Evolutionary conservation across 2,113 vertebrate species (phyloP), one percentile per base, ranked within the genome.

Genomic region (Grantiella picta): DNA sequence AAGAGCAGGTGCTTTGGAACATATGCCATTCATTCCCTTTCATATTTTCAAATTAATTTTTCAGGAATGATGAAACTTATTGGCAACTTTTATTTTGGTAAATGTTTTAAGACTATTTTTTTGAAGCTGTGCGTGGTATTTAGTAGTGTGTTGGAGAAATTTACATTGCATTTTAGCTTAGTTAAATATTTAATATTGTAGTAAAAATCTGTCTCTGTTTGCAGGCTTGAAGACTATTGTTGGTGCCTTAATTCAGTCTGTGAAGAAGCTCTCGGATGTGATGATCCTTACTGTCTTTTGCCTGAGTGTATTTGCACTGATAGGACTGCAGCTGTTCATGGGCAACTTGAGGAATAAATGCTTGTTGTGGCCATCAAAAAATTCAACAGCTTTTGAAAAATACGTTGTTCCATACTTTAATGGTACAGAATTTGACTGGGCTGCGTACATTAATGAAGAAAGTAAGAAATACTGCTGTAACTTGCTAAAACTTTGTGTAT

Each of bases 231-330:
- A 99, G 97, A 99, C 99, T 65, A 99, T 99, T 19, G 99, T 99
- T 35, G 98, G 98, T 38, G 99, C 99, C 3, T 91, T 99, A 82
- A 99, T 99, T 97, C 99, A 99, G 97, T 99, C 99, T 0, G 99
- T 99, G 95, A 99, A 99, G 98, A 99, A 99, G 83, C 98, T 99
- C 14, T 98, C 99, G 0, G 98, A 99, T 4, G 99, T 99, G 52
- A 99, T 99, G 99, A 99, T 99, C 90, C 97, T 99, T 94, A 99
- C 99, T 2, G 98, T 99, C 22, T 99, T 99, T 97, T 99, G 99
- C 59, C 97, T 99, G 94, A 99, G 99, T n/a, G 99, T 99, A 72
- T 99, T 99, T 96, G 99, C 99, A 28, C 97, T 99, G 29, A 99
- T 99, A 90, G 99, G 99, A 3, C 96, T 99, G 44, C 99, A 99